Percentiles rank a stretch among this genome's conserved stretches.
phyloP scores from a whole-genome alignment of 53 echinoderm and acorn worm species.

The Paelopatides confundens region DNA sequence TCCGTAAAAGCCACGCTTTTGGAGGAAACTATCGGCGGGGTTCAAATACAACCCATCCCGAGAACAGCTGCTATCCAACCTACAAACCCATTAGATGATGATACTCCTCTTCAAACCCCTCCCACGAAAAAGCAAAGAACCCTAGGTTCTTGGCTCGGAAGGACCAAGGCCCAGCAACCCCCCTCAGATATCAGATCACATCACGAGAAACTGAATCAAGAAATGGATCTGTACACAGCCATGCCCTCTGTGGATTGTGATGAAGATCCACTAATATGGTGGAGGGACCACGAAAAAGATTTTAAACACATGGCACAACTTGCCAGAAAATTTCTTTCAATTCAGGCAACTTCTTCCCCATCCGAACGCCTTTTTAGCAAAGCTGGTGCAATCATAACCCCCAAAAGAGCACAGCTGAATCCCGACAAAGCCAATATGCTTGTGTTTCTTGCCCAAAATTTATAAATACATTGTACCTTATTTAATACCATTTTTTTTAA shows the following conservation, averaged over 20 bases:
- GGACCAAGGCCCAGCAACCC: neutral
- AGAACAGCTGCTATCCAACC: too few species aligned
- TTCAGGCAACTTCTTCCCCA: neutral
- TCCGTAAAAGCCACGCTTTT: too few species aligned
- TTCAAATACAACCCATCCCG: too few species aligned
- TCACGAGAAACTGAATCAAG: neutral
- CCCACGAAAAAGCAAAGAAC: neutral
- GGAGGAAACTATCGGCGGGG: too few species aligned
- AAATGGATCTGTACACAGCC: neutral
- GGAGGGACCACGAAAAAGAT: neutral
- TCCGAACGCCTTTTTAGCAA: slow-evolving; percentile 8
- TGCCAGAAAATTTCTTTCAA: neutral
- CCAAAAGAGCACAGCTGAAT: neutral
- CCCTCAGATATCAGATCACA: neutral
- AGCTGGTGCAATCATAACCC: slow-evolving; percentile 9
- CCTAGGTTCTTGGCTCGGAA: neutral
- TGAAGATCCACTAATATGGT: neutral
- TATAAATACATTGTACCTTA: slow-evolving; percentile 1
- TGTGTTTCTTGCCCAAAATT: neutral
- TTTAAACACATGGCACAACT: neutral
- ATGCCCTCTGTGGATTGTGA: neutral
- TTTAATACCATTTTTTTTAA: too few species aligned
- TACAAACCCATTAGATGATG: too few species aligned
- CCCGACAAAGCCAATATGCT: neutral
- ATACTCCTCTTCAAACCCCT: too few species aligned